phyloP scores from a whole-genome alignment of 2,888 invertebrate species.

The Strigamia maritima region DNA sequence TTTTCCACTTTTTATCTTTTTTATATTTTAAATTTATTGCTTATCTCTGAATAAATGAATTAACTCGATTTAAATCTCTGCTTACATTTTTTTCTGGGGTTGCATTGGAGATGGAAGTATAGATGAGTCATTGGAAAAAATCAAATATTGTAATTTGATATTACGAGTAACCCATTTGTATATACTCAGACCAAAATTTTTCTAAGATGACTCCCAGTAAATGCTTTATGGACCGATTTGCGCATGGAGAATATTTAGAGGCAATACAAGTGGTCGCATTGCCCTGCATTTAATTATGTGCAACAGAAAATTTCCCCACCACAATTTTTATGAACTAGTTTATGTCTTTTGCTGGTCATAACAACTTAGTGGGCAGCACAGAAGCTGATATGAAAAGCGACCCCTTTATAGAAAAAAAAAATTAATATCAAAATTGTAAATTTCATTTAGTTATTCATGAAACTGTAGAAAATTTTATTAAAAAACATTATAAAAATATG shows the following conservation, averaged over 20 bases:
- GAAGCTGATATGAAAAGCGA: background rate
- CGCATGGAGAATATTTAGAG: background rate
- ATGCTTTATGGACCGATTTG: background rate
- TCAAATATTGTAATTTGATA: no score
- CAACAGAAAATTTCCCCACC: background rate
- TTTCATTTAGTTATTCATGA: no score
- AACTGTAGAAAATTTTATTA: no score
- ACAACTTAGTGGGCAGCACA: background rate
- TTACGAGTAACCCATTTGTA: background rate
- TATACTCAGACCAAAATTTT: background rate
- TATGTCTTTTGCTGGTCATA: slow-evolving; percentile 4
- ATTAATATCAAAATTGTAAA: background rate
- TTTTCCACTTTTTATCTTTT: background rate
- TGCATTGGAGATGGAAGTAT: no score
- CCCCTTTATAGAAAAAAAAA: background rate
- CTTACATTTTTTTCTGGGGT: no score
- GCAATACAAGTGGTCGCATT: background rate
- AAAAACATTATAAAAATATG: no score
- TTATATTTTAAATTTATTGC: background rate
- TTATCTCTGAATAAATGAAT: background rate
- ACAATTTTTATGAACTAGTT: background rate
- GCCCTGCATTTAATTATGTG: slow-evolving; percentile 4
- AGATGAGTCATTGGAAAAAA: no score
- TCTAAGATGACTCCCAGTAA: background rate
- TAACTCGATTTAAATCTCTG: background rate